phyloP scores from a whole-genome alignment of 2,888 invertebrate species.

The Pyrocoelia pectoralis region DNA sequence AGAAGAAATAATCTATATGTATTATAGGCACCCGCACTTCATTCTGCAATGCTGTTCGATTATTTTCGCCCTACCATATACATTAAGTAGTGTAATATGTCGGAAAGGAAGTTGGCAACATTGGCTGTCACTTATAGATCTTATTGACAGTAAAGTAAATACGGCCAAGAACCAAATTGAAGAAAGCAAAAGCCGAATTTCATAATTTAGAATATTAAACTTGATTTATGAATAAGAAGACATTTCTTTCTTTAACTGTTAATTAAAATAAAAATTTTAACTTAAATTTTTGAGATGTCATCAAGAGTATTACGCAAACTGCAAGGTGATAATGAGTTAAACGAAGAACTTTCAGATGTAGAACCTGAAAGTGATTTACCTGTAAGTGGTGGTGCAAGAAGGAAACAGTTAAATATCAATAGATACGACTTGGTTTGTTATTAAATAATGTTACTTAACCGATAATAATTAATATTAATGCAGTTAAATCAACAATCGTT shows the following conservation, averaged over 20 bases:
- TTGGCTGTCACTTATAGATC: background rate
- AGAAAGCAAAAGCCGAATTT: background rate
- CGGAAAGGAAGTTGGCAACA: background rate
- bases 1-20: too few species aligned
- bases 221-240: background rate
- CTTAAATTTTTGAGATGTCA: conserved; percentile 62
- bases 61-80: too few species aligned
- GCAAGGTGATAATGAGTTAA: conserved; percentile 66
- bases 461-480: conserved; percentile 10
- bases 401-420: conserved; percentile 70
- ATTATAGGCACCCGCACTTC: too few species aligned
- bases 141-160: conserved; percentile 8
- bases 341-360: conserved; percentile 63
- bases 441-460: background rate
- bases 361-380: conserved; percentile 61
- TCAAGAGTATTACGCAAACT: conserved; percentile 72
- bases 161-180: background rate
- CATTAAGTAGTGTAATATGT: too few species aligned
- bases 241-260: background rate
- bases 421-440: conserved; percentile 74
- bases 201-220: background rate
- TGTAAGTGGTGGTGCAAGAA: conserved; percentile 61
- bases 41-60: too few species aligned
- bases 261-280: background rate
- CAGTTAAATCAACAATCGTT: conserved; percentile 72